Percentiles rank a stretch among this genome's conserved stretches.
Conservation (phyloP, 2,113 vertebrate species). For the Eolophus roseicapilla region DNA sequence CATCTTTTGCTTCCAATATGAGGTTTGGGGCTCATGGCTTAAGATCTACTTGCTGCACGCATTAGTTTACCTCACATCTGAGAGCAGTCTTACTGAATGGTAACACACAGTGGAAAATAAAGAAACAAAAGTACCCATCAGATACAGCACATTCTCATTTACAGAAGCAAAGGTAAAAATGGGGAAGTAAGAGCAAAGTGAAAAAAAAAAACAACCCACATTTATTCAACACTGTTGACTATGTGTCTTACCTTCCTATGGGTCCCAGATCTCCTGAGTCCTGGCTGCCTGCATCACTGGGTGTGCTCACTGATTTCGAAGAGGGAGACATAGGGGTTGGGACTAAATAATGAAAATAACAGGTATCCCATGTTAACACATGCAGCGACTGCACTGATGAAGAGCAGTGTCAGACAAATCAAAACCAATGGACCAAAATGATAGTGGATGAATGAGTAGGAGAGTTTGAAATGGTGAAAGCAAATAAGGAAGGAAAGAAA, state of each 20-base stretch:
- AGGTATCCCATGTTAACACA: conserved; percentile 85
- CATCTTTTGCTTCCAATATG: neutral
- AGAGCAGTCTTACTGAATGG: neutral
- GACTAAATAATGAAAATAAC: conserved; percentile 91
- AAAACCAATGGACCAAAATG: conserved; percentile 76
- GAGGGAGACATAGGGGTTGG: conserved; percentile 96
- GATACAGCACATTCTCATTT: neutral
- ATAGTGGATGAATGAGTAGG: conserved; percentile 71
- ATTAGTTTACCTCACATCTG: neutral
- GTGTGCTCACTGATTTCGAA: conserved; percentile 98
- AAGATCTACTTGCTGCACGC: neutral
- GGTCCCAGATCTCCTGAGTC: conserved; percentile 91
- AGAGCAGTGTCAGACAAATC: conserved; percentile 80
- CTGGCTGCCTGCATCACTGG: conserved; percentile 96
- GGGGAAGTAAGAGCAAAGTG: neutral
- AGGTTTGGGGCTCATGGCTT: neutral
- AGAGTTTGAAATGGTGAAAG: conserved; percentile 80
- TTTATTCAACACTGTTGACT: neutral
- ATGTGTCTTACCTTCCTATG: conserved; percentile 84
- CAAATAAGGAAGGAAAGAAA: conserved; percentile 71
- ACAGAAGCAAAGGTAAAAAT: neutral
- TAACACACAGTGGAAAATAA: neutral
- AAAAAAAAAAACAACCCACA: neutral
- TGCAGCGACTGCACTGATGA: conserved; percentile 83
- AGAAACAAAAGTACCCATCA: neutral